A percentile compares a stretch with the other conserved stretches of the same genome.
Evolutionary conservation across 2,113 vertebrate genomes (phyloP).

Genomic region (Etheostoma cragini): DNA sequence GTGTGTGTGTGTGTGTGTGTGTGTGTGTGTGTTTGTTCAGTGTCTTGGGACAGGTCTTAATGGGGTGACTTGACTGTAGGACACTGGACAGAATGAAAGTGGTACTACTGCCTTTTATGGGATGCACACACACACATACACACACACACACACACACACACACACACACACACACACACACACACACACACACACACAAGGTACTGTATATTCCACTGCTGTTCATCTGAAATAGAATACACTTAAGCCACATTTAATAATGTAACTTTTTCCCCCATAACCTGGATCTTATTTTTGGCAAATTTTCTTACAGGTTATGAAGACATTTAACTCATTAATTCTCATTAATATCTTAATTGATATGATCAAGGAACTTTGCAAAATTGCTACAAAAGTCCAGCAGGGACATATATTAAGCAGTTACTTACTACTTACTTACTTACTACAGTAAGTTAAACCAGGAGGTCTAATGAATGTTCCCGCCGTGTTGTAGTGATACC

Average conservation of each 20-base stretch:
- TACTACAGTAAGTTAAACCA: too few species aligned
- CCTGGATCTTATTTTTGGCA: not conserved
- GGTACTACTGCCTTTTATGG: constrained; percentile 18
- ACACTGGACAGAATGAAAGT: constrained; percentile 38
- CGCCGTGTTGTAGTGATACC: too few species aligned
- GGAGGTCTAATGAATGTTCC: too few species aligned
- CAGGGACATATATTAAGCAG: not conserved
- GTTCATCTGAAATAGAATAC: constrained; percentile 21
- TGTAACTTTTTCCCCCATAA: too few species aligned
- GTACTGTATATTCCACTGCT: constrained; percentile 5
- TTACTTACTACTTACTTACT: too few species aligned
- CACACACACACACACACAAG: constrained; percentile 33
- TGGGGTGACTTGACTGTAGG: constrained; percentile 51
- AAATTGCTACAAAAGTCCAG: not conserved
- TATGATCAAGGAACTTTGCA: not conserved
- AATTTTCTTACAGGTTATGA: not conserved
- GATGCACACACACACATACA: constrained; percentile 30
- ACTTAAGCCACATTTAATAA: not conserved
- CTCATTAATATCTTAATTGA: too few species aligned
- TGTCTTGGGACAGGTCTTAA: constrained; percentile 59
- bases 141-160: constrained; percentile 37
- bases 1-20: constrained; percentile 31
- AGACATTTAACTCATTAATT: not conserved
- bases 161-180: constrained; percentile 21
- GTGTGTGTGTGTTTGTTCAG: constrained; percentile 51